These are phyloP conservation scores for Epizoanthus fatuus DNA, from an alignment of 92 coral and sea anemone species.

Conservation along the genomic window DNA sequence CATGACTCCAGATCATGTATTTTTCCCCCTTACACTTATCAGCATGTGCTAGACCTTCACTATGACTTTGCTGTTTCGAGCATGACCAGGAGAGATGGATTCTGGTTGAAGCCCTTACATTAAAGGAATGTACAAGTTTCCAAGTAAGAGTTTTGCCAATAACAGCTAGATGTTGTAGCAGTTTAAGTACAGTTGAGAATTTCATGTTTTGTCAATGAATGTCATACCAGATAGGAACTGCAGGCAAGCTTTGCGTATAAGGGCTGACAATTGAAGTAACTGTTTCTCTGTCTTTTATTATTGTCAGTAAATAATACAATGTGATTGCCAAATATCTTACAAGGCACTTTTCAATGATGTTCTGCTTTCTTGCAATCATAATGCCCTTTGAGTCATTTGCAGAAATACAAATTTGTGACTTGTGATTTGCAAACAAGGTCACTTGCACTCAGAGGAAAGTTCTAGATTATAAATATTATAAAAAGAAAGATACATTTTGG, in stretches of 20 bases:
- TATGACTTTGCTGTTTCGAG: background rate
- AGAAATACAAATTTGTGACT: background rate
- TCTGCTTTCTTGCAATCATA: background rate
- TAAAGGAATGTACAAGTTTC: background rate
- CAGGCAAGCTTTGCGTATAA: background rate
- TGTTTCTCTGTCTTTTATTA: background rate
- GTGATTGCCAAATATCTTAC: background rate
- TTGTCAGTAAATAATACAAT: background rate
- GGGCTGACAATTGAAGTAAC: background rate
- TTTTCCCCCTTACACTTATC: background rate
- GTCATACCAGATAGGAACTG: background rate
- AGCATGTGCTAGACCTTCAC: background rate
- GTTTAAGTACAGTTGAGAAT: background rate
- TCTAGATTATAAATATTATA: background rate
- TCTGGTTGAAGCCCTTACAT: background rate
- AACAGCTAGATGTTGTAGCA: background rate
- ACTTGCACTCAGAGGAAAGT: background rate
- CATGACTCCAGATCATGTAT: background rate
- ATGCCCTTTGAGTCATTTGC: background rate
- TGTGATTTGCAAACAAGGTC: background rate
- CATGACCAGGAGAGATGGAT: background rate
- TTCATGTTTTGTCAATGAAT: constrained; percentile 4
- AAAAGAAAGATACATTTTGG: background rate
- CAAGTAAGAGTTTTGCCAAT: background rate
- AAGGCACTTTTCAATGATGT: background rate